phyloP scores from a whole-genome alignment of 2,888 invertebrate species.

The Chalcis sispes region DNA sequence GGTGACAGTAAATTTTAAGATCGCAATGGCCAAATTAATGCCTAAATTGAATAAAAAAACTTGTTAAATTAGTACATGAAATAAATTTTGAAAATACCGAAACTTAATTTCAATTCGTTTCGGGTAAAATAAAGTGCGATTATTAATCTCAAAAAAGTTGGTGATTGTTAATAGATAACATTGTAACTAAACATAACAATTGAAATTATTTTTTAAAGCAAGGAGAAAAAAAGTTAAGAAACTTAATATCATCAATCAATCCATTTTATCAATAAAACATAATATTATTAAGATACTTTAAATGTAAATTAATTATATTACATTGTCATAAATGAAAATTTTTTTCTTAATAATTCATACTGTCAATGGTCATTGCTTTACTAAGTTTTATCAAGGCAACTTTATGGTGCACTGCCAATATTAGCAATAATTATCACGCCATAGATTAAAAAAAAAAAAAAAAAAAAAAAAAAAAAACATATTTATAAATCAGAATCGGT shows the following conservation, averaged over 20 bases:
- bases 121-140: conserved; percentile 64
- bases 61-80: conserved; percentile 5
- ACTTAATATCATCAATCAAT: conserved; percentile 10
- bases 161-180: conserved; percentile 2
- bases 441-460: conserved; percentile 1
- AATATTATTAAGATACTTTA: neutral
- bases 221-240: neutral
- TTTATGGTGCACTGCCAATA: conserved; percentile 35
- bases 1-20: conserved; percentile 58
- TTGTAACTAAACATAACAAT: too few relatives aligned
- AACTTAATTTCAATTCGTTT: conserved; percentile 26
- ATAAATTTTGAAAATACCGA: neutral
- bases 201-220: too few relatives aligned
- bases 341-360: conserved; percentile 5
- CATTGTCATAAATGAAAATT: neutral
- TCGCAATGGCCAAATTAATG: conserved; percentile 63
- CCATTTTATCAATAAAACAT: conserved; percentile 5
- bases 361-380: conserved; percentile 25
- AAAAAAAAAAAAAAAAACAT: too few relatives aligned
- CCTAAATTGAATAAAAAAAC: conserved; percentile 4
- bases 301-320: neutral
- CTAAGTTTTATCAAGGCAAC: conserved; percentile 15
- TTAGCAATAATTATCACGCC: conserved; percentile 18
- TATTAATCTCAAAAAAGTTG: conserved; percentile 63
- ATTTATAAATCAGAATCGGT: conserved; percentile 38